These are phyloP conservation scores for Hoplodrina ambigua DNA, from an alignment of 2,888 invertebrate species.

Conservation along the genomic window DNA sequence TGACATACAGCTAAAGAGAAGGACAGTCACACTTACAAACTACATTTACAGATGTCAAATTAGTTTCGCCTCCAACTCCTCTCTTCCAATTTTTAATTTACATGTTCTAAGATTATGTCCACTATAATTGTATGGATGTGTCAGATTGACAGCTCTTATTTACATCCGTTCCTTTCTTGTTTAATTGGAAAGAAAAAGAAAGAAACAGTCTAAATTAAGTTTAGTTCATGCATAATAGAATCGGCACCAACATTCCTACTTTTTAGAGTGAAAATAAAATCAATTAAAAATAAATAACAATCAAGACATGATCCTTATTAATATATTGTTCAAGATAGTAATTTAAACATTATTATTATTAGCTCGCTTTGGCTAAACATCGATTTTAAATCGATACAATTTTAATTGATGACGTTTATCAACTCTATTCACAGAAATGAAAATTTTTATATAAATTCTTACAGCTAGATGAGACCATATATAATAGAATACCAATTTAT, in stretches of 20 bases:
- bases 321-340: constrained; percentile 51
- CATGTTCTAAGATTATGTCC: too few relatives aligned
- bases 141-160: too few relatives aligned
- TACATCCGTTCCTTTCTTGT: too few relatives aligned
- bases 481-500: constrained; percentile 62
- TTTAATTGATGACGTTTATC: constrained; percentile 41
- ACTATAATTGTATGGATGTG: too few relatives aligned
- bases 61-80: too few relatives aligned
- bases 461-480: constrained; percentile 65
- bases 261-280: constrained; percentile 10
- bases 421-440: constrained; percentile 51
- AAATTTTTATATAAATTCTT: constrained; percentile 53
- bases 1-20: too few relatives aligned
- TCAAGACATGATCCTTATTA: constrained; percentile 44
- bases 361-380: constrained; percentile 61
- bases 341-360: constrained; percentile 34
- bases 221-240: too few relatives aligned
- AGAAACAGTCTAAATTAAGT: too few relatives aligned
- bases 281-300: constrained; percentile 63
- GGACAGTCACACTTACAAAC: too few relatives aligned
- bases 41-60: too few relatives aligned
- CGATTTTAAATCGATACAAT: constrained; percentile 61
- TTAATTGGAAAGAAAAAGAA: too few relatives aligned
- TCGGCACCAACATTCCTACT: neutral
- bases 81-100: too few relatives aligned